Evolutionary conservation across 2,113 vertebrate species (phyloP), one percentile per base, ranked within the genome.

Genomic region (Datnioides undecimradiatus): DNA sequence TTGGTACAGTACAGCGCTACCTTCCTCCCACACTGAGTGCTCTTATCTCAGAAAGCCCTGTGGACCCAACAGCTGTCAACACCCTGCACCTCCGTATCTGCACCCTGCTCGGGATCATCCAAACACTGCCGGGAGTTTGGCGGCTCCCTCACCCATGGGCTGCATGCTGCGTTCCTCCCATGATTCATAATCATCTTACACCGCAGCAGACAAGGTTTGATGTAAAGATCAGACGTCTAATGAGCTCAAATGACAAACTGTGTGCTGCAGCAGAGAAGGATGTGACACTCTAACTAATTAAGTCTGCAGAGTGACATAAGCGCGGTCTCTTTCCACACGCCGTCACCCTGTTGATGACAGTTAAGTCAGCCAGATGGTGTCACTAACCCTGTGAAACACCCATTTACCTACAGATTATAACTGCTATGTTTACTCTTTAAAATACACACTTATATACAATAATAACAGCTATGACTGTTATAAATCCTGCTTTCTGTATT

Each of bases 31-130:
- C 70, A 34, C 69, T 71, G 25, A 71, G 58, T 57, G 75, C 70
- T 83, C 76, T 83, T 80, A 83, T 83, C 76, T 74, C 72, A 63
- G 55, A 79, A 59, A 78, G 62, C 70, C 77, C 74, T 17, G 43
- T 46, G 58, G 73, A 80, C 65, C 66, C 49, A 79, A 41, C 73
- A 80, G 48, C 65, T 82, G 80, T 79, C 73, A 73, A 19, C 16
- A 3, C 36, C 38, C 21, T 70, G 36, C 60, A 40, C 52, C 45
- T 64, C 54, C 13, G 2, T 76, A 73, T 80, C 63, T 73, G 40
- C 71, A 16, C 65, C 76, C 48, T 76, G 72, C 67, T 67, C 27
- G 1, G 29, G 57, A 73, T 68, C 57, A 0, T 63, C 31, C 29
- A 67, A 58, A 73, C 73, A 69, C 48, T 23, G 76, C 23, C 69